Percentiles rank a stretch among this genome's conserved stretches.
These are phyloP conservation scores for Drosophila prolongata DNA, from an alignment of 2,888 invertebrate genomes.

Conservation along the genomic window DNA sequence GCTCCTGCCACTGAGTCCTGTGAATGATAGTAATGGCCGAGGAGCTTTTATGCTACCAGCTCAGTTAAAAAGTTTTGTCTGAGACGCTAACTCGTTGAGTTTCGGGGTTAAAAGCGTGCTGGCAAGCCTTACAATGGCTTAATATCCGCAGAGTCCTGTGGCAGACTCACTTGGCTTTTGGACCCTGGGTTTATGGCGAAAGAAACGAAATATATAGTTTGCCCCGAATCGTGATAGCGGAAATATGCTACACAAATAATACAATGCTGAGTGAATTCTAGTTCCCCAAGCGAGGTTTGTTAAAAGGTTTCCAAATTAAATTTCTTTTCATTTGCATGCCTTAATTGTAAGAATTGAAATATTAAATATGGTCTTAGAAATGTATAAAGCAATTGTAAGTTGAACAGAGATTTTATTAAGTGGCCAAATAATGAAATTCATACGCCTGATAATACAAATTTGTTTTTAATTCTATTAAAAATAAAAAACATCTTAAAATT, in stretches of 20 bases:
- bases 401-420: too few relatives aligned
- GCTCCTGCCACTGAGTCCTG: slow-evolving; percentile 46
- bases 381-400: too few relatives aligned
- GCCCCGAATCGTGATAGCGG: not conserved
- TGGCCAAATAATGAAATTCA: too few relatives aligned
- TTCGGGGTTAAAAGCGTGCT: slow-evolving; percentile 74
- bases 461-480: too few relatives aligned
- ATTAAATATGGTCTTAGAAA: too few relatives aligned
- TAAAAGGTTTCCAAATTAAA: too few relatives aligned
- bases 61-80: slow-evolving; percentile 76
- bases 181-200: slow-evolving; percentile 19
- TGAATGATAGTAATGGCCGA: slow-evolving; percentile 74
- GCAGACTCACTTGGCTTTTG: slow-evolving; percentile 17
- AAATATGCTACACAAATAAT: not conserved
- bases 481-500: too few relatives aligned
- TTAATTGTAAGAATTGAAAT: too few relatives aligned
- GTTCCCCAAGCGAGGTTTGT: too few relatives aligned
- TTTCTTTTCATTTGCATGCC: too few relatives aligned
- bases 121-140: slow-evolving; percentile 68
- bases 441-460: too few relatives aligned
- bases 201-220: not conserved
- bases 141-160: slow-evolving; percentile 55
- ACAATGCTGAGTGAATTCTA: too few relatives aligned
- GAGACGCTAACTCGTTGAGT: slow-evolving; percentile 68
- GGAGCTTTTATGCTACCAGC: slow-evolving; percentile 64